These are phyloP conservation scores for Umimayanthus chanpuru DNA, from an alignment of 92 coral and sea anemone genomes.

Conservation along the genomic window DNA sequence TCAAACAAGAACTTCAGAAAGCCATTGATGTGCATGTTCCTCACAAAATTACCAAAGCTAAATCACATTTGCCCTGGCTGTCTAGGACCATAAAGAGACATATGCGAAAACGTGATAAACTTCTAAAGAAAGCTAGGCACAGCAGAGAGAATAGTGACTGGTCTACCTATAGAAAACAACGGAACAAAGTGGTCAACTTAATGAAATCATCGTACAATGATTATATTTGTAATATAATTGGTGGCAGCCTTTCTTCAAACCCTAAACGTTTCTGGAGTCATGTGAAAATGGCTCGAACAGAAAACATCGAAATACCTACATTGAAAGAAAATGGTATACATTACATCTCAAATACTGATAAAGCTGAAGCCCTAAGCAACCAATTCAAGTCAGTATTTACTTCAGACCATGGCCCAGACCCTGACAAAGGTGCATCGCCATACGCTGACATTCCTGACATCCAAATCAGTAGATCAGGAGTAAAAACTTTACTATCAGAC, in stretches of 20 bases:
- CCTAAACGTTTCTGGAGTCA: not conserved
- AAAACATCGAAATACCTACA: not conserved
- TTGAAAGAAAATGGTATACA: not conserved
- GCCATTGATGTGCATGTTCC: not conserved
- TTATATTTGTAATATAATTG: not conserved
- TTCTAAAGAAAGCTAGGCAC: conserved; percentile 6
- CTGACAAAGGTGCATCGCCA: too few relatives aligned
- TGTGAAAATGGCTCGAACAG: conserved; percentile 7
- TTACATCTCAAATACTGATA: not conserved
- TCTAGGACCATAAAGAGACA: not conserved
- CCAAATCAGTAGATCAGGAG: not conserved
- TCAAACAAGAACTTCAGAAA: not conserved
- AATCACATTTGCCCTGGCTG: not conserved
- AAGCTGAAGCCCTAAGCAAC: not conserved
- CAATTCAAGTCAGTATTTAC: too few relatives aligned
- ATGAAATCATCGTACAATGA: conserved; percentile 15
- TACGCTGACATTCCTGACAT: not conserved
- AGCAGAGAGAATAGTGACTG: not conserved
- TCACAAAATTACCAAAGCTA: conserved; percentile 10
- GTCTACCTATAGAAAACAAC: conserved; percentile 6
- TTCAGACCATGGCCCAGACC: not conserved
- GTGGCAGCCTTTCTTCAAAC: not conserved
- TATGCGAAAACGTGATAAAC: conserved; percentile 1
- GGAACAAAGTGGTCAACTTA: conserved; percentile 1
- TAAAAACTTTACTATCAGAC: not conserved